phyloP scores from a whole-genome alignment of 2,888 invertebrate genomes.

The Sipunculus nudus region DNA sequence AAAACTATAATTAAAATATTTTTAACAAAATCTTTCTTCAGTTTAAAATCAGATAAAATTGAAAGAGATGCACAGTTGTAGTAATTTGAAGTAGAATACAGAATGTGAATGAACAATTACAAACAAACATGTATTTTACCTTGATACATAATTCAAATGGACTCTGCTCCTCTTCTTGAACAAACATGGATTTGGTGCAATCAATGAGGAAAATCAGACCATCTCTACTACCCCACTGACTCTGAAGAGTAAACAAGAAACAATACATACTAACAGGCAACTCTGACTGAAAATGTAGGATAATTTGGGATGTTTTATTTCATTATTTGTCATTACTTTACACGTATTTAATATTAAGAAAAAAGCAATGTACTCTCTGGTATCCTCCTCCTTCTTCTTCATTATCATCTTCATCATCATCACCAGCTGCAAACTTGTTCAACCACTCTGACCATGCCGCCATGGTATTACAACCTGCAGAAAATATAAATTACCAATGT shows the following conservation, averaged over 20 bases:
- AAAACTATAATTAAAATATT: neutral
- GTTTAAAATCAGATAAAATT: neutral
- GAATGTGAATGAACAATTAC: neutral
- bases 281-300: no score
- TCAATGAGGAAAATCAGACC: slow-evolving; percentile 64
- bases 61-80: neutral
- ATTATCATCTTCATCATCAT: slow-evolving; percentile 17
- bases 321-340: no score
- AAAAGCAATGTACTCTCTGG: slow-evolving; percentile 6
- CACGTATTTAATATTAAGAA: no score
- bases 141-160: slow-evolving; percentile 62
- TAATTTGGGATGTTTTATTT: no score
- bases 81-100: neutral
- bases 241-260: no score
- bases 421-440: slow-evolving; percentile 14
- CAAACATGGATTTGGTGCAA: slow-evolving; percentile 64
- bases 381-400: slow-evolving; percentile 11
- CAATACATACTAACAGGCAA: no score
- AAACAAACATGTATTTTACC: slow-evolving; percentile 41
- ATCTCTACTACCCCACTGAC: slow-evolving; percentile 46
- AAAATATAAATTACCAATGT: no score
- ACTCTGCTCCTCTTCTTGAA: slow-evolving; percentile 49
- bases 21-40: neutral
- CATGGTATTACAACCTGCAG: no score
- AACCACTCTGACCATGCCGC: no score